These are phyloP conservation scores for Podargus strigoides DNA, from an alignment of 2,797 vertebrate species.

Conservation along the genomic window DNA sequence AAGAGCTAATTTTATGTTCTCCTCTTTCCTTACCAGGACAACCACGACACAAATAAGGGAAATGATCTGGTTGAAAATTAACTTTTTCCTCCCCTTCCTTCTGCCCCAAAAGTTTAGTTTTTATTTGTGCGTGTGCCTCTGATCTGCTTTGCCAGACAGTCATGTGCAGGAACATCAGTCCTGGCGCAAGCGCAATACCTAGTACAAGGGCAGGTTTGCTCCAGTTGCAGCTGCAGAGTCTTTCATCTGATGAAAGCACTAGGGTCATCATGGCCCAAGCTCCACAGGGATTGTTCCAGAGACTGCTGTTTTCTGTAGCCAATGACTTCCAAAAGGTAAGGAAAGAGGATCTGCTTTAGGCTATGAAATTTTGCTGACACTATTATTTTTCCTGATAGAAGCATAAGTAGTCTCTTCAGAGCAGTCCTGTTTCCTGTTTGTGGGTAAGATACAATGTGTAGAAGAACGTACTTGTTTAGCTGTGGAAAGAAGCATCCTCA, in stretches of 20 bases:
- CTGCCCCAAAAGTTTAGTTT: background rate
- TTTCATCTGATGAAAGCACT: background rate
- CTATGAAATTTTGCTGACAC: background rate
- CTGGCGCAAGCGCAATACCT: background rate
- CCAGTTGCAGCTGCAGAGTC: accelerated
- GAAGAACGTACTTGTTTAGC: background rate
- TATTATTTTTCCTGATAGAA: background rate
- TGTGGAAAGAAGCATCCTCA: background rate
- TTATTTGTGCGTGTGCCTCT: accelerated
- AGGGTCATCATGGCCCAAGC: accelerated
- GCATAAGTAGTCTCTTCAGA: background rate
- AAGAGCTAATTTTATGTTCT: background rate
- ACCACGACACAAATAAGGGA: background rate
- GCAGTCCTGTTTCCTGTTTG: background rate
- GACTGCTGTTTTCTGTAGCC: background rate
- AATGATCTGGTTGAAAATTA: background rate
- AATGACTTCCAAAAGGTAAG: background rate
- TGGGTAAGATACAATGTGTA: background rate
- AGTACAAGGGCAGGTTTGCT: background rate
- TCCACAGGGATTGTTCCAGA: background rate
- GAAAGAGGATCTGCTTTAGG: background rate
- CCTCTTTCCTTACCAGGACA: background rate
- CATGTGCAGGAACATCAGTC: background rate
- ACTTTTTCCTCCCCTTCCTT: background rate
- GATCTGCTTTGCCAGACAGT: background rate